Base-by-base conservation (phyloP, 1,140 invertebrate species). In the Gryllus bimaculatus region DNA sequence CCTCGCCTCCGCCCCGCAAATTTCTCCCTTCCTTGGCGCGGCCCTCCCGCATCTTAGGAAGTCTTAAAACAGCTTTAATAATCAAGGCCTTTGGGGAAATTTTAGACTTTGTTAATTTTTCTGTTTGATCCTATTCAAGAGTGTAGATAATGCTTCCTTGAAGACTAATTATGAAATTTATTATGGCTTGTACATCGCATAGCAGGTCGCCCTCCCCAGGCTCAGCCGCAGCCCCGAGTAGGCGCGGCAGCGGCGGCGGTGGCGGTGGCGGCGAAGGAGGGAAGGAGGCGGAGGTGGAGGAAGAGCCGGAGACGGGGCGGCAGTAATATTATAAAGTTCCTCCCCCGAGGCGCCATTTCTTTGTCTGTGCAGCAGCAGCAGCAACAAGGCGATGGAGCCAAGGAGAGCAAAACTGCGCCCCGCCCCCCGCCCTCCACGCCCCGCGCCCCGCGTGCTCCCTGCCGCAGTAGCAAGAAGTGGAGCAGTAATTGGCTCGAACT, bases 161-260 rank as follows among this genome's bases (percentile, higher is more conserved):
- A 80, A 80, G 79, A 80, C 79, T 80, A 81, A 81, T 79, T 80
- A 80, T 79, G 74, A 77, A 80, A 80, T 79, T 79, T 76, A 78
- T 49, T 77, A 77, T 73, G 78, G 78, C 75, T 77, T 80, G 78
- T 78, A 78, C 80, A 74, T 77, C 39, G 26, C 77, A 77, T 20
- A 8, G 54, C 54, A 66, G 54, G 54, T 66, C 7, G 54, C 54
- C 54, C 54, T 66, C 18, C 54, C 54, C 54, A 1, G 54, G 54
- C 7, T 66, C 54, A 66, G 54, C 54, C 54, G 54, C 54, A 66
- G 54, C 54, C 2, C 39, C 73, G 48, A 73, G 79, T 39, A 20
- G 48, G 18, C 7, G 8, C 21, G 47, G 76, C 39, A n/a, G 13
- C 10, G 18, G 8, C 20, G 76, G 76, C n/a, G 48, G 54, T 15